Percentiles rank a stretch among this genome's conserved stretches.
Evolutionary conservation across 2,797 vertebrate genomes (phyloP).

Genomic region (Onychomys arenicola): DNA sequence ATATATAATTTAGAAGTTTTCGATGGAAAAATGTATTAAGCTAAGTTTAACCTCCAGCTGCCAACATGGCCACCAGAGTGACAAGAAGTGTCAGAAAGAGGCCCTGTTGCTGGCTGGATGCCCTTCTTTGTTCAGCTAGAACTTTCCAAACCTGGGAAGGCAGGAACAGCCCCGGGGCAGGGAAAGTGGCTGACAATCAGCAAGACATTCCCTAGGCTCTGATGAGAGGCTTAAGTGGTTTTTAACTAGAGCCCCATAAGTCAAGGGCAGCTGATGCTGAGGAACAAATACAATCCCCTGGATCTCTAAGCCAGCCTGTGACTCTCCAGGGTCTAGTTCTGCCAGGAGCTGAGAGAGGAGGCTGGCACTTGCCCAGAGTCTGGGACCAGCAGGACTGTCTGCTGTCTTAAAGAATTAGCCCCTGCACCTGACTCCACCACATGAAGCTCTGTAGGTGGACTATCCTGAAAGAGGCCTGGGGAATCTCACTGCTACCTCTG

Average conservation of each 20-base stretch:
- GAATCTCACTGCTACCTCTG: not conserved
- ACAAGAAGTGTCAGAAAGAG: not conserved
- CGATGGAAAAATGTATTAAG: not conserved
- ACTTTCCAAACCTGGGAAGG: not conserved
- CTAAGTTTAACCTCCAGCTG: not conserved
- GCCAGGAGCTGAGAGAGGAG: not conserved
- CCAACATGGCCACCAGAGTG: not conserved
- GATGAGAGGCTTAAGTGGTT: not conserved
- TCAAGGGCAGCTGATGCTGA: not conserved
- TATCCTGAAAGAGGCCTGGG: not conserved
- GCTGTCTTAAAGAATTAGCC: not conserved
- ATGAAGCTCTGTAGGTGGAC: not conserved
- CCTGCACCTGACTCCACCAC: too few species aligned
- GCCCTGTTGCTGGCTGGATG: not conserved
- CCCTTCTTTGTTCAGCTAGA: not conserved
- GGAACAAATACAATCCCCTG: too few species aligned
- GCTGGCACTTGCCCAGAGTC: not conserved
- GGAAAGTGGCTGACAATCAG: not conserved
- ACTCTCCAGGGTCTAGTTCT: not conserved
- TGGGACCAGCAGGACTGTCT: not conserved
- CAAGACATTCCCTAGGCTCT: not conserved
- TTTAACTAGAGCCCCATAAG: not conserved
- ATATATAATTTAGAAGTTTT: not conserved
- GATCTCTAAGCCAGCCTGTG: not conserved
- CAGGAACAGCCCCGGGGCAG: too few species aligned